Conservation (phyloP, 37 sponge, comb jelly and placozoan genomes). For the Petrosia ficiformis region DNA sequence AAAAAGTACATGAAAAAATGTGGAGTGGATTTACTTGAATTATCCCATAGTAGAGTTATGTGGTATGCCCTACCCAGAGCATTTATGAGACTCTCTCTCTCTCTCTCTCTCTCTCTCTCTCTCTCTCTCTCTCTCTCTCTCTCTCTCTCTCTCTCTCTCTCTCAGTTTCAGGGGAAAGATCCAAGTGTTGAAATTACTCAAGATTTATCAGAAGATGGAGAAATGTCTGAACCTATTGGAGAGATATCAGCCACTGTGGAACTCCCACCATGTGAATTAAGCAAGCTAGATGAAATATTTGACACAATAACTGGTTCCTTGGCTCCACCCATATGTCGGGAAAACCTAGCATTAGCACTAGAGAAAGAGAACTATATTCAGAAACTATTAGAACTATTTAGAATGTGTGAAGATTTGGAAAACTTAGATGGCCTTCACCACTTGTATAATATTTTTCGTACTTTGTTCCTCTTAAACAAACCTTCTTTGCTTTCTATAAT, state of each 20-base stretch:
- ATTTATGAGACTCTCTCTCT: too few species aligned
- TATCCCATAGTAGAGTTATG: too few species aligned
- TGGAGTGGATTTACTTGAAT: neutral
- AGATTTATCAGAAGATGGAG: slow-evolving; percentile 43
- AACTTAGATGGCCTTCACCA: slow-evolving; percentile 78
- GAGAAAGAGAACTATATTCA: slow-evolving; percentile 79
- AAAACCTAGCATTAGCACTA: slow-evolving; percentile 49
- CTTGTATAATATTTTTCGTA: slow-evolving; percentile 85
- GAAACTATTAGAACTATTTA: slow-evolving; percentile 91
- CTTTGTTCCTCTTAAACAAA: slow-evolving; percentile 85
- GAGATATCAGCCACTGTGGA: slow-evolving; percentile 51
- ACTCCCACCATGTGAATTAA: slow-evolving; percentile 89
- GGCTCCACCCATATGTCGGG: slow-evolving; percentile 19
- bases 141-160: slow-evolving; percentile 1
- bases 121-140: neutral
- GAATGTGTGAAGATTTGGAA: slow-evolving; percentile 95
- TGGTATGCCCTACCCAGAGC: neutral
- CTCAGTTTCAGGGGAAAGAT: slow-evolving; percentile 54
- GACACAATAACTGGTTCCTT: slow-evolving; percentile 48
- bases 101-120: neutral
- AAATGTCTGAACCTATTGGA: slow-evolving; percentile 38
- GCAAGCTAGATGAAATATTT: slow-evolving; percentile 72
- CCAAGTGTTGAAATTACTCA: slow-evolving; percentile 10
- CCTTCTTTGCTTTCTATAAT: slow-evolving; percentile 51
- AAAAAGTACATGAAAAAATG: too few species aligned